phyloP scores from a whole-genome alignment of 2,797 vertebrate species.

The Danio choprae region DNA sequence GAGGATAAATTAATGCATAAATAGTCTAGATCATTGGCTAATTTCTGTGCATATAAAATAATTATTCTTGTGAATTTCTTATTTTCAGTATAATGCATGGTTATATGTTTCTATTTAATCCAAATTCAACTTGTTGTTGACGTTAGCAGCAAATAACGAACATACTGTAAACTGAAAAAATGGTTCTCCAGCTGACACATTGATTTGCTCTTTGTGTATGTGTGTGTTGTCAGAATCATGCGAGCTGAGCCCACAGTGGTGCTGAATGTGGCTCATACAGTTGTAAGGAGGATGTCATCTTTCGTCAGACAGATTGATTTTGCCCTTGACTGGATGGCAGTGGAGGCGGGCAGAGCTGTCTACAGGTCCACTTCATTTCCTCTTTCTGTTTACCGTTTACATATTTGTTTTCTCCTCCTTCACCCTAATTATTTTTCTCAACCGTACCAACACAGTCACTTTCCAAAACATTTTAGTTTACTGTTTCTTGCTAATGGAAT shows the following conservation, averaged over 20 bases:
- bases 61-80: not conserved
- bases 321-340: slow-evolving; percentile 96
- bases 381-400: not conserved
- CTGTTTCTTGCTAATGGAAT: too few relatives aligned
- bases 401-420: not conserved
- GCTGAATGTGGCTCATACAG: slow-evolving; percentile 88
- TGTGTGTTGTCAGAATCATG: slow-evolving; percentile 85
- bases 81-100: not conserved
- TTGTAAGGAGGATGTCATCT: slow-evolving; percentile 86
- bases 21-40: not conserved
- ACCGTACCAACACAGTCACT: too few relatives aligned
- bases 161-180: not conserved
- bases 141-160: not conserved
- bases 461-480: too few relatives aligned
- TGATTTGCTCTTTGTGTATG: slow-evolving; percentile 36
- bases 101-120: not conserved
- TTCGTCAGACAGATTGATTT: slow-evolving; percentile 96
- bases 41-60: not conserved
- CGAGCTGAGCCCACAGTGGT: slow-evolving; percentile 88
- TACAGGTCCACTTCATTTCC: slow-evolving; percentile 81
- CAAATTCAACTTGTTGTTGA: not conserved
- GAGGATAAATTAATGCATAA: not conserved
- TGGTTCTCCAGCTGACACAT: slow-evolving; percentile 6
- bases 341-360: slow-evolving; percentile 91
- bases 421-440: not conserved